These are phyloP conservation scores for Brienomyrus brachyistius DNA, from an alignment of 2,113 vertebrate genomes.

Conservation along the genomic window DNA sequence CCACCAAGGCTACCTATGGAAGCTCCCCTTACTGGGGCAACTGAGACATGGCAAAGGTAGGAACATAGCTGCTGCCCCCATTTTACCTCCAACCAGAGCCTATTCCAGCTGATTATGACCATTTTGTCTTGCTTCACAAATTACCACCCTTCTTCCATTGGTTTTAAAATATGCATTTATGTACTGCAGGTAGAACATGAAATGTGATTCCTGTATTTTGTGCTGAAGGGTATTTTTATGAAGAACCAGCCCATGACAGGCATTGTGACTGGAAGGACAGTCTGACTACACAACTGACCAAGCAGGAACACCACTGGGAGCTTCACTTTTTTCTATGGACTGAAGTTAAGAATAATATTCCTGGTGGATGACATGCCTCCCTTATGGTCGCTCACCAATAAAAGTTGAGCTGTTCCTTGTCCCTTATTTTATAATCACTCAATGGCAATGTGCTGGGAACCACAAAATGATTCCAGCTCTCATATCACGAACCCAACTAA, in stretches of 20 bases:
- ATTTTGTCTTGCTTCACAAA: not conserved
- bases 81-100: not conserved
- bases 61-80: not conserved
- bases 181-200: not conserved
- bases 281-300: not conserved
- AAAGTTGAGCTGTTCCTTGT: not conserved
- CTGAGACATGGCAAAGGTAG: conserved; percentile 33
- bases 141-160: not conserved
- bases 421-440: not conserved
- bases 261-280: not conserved
- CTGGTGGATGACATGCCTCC: not conserved
- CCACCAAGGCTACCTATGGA: conserved; percentile 64
- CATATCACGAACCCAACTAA: not conserved
- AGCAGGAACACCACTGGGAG: not conserved
- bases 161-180: not conserved
- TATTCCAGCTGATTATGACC: not conserved
- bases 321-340: not conserved
- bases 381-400: not conserved
- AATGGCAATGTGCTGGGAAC: not conserved
- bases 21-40: conserved; percentile 69
- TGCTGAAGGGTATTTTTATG: not conserved
- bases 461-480: not conserved
- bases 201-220: not conserved
- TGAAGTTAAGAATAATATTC: not conserved
- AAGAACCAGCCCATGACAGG: not conserved